A percentile compares a stretch with the other conserved stretches of the same genome.
phyloP scores from a whole-genome alignment of 2,113 vertebrate genomes.

The Gallinago undulata region DNA sequence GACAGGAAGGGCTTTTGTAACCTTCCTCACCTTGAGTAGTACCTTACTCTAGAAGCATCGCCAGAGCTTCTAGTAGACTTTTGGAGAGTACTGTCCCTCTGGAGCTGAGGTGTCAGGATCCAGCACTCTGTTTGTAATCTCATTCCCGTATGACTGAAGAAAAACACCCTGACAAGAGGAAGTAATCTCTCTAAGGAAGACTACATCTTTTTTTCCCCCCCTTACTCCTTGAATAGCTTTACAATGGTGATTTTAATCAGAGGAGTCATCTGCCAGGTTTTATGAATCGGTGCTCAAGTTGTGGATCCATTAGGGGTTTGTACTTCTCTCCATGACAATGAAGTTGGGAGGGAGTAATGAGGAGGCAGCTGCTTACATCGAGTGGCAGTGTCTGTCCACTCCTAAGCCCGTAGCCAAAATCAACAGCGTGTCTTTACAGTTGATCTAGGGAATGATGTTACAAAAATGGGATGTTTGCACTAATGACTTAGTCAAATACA shows the following conservation, averaged over 20 bases:
- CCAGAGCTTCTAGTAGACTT: not conserved
- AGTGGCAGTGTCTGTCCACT: constrained; percentile 47
- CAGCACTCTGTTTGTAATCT: not conserved
- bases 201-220: not conserved
- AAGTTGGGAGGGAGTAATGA: not conserved
- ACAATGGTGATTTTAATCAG: constrained; percentile 56
- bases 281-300: not conserved
- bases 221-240: not conserved
- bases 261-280: constrained; percentile 51
- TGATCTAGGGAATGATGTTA: constrained; percentile 34
- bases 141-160: not conserved
- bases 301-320: constrained; percentile 48
- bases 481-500: constrained; percentile 62
- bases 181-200: constrained; percentile 14
- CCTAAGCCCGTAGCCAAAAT: constrained; percentile 39
- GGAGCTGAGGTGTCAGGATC: not conserved
- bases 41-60: not conserved
- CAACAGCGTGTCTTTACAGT: constrained; percentile 45
- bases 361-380: constrained; percentile 45
- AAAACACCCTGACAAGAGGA: constrained; percentile 31
- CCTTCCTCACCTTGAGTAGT: not conserved
- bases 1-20: not conserved
- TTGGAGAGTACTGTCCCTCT: not conserved
- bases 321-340: constrained; percentile 38
- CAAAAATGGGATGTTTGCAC: constrained; percentile 49